Percentiles rank a stretch among this genome's conserved stretches.
These are phyloP conservation scores for Crocuta crocuta DNA, from an alignment of 2,113 vertebrate species.

Conservation along the genomic window DNA sequence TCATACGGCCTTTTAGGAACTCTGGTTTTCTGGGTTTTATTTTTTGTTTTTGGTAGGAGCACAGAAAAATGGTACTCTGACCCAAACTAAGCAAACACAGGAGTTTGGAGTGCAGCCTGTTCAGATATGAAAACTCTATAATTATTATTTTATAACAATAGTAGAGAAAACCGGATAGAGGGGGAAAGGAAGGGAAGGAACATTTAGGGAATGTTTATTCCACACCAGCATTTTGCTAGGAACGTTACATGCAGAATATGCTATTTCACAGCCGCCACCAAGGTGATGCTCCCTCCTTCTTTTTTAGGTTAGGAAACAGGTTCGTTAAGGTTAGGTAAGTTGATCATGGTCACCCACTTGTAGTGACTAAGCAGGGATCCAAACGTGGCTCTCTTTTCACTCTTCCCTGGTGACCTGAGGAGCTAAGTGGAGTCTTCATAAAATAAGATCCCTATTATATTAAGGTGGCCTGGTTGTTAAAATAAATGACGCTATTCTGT, in stretches of 20 bases:
- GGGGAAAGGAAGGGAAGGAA: background rate
- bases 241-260: background rate
- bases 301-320: background rate
- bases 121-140: constrained; percentile 6
- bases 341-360: background rate
- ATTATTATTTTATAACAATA: constrained; percentile 10
- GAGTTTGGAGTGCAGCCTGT: background rate
- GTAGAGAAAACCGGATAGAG: background rate
- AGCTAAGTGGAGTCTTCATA: background rate
- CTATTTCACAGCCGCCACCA: background rate
- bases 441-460: background rate
- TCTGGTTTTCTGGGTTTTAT: background rate
- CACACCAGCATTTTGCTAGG: background rate
- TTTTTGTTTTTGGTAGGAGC: background rate
- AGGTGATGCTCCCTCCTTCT: background rate
- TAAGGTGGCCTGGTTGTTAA: background rate
- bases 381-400: background rate
- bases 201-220: background rate
- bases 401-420: background rate
- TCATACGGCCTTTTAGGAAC: constrained; percentile 38
- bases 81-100: background rate
- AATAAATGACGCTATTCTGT: background rate
- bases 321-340: background rate
- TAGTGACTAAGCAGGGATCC: background rate
- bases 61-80: constrained; percentile 1